These are phyloP conservation scores for Conops quadrifasciatus DNA, from an alignment of 2,888 invertebrate species.

Conservation along the genomic window DNA sequence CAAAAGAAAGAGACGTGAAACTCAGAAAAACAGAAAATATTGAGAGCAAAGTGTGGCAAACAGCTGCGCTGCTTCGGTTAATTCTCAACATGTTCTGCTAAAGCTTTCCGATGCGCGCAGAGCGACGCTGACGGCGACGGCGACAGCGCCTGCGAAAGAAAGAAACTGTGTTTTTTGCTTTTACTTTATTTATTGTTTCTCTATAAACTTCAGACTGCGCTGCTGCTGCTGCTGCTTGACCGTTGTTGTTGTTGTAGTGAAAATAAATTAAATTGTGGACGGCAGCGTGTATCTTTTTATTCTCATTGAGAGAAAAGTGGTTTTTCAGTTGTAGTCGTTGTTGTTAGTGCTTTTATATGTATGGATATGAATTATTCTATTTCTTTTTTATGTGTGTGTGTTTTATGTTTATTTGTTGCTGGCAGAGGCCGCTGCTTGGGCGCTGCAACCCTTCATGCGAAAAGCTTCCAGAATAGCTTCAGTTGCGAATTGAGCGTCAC, in stretches of 20 bases:
- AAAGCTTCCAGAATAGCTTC: constrained; percentile 25
- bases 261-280: too few species aligned
- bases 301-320: background rate
- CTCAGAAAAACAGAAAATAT: too few species aligned
- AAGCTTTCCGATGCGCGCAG: too few species aligned
- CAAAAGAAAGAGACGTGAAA: too few species aligned
- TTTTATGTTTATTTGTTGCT: background rate
- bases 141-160: too few species aligned
- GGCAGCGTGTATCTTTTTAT: background rate
- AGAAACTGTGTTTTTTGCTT: too few species aligned
- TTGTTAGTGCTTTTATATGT: background rate
- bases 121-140: too few species aligned
- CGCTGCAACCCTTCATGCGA: constrained; percentile 25
- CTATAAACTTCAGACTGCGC: too few species aligned
- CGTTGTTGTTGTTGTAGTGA: background rate
- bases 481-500: constrained; percentile 28
- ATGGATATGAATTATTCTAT: background rate
- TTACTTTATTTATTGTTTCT: too few species aligned
- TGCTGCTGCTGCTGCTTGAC: background rate
- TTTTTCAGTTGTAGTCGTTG: background rate
- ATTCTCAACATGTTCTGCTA: too few species aligned
- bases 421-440: background rate
- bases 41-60: too few species aligned
- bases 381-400: background rate
- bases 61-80: too few species aligned